A percentile compares a stretch with the other conserved stretches of the same genome.
Conservation (phyloP, 2,888 invertebrate genomes). For the Tinea trinotella region DNA sequence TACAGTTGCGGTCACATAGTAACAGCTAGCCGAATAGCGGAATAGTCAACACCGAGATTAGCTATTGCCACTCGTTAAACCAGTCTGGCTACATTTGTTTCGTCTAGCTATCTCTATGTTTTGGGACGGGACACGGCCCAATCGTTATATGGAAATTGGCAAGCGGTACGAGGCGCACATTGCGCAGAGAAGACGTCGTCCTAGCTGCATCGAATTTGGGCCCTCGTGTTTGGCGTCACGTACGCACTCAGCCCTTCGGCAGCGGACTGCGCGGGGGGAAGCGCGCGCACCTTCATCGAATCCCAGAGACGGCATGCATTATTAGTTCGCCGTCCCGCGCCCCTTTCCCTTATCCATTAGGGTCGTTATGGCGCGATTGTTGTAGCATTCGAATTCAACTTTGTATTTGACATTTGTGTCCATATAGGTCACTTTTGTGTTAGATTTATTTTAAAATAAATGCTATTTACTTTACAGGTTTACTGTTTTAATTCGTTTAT, state of each 20-base stretch:
- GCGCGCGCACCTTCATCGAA: conserved; percentile 56
- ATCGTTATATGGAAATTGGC: conserved; percentile 8
- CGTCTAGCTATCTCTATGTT: not conserved
- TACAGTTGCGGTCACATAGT: conserved; percentile 33
- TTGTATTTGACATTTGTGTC: not conserved
- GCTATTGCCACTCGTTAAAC: not conserved
- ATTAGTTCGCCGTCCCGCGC: conserved; percentile 42
- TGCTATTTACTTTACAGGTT: too few relatives aligned
- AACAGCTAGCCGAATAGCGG: conserved; percentile 42
- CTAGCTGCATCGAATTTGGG: conserved; percentile 37
- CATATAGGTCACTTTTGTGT: conserved; percentile 11
- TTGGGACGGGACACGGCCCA: not conserved
- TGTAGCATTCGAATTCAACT: conserved; percentile 4
- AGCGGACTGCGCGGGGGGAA: conserved; percentile 35
- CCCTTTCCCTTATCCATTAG: conserved; percentile 22
- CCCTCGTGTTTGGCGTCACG: conserved; percentile 52
- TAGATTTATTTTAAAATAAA: too few relatives aligned
- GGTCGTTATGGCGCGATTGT: not conserved
- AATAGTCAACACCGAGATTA: conserved; percentile 20
- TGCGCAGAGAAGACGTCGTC: conserved; percentile 20
- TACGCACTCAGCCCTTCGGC: conserved; percentile 31
- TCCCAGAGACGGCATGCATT: conserved; percentile 56
- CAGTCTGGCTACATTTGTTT: conserved; percentile 13
- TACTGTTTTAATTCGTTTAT: too few relatives aligned
- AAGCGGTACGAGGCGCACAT: not conserved